Base-by-base conservation (phyloP, 2,797 vertebrate genomes). In the Amphiprion clarkii region DNA sequence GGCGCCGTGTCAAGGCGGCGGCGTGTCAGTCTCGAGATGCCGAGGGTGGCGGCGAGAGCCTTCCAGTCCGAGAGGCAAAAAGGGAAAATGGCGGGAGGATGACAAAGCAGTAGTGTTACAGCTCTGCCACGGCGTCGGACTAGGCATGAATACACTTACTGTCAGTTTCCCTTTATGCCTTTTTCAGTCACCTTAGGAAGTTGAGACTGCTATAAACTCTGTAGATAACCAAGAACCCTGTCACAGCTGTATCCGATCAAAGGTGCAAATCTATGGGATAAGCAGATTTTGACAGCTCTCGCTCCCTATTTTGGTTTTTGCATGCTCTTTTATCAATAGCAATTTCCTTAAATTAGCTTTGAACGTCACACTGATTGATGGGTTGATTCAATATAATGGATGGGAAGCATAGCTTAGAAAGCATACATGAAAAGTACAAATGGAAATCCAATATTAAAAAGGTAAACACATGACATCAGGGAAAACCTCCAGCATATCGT, bases 71-170 rank as follows among this genome's bases (percentile, higher is more conserved):
- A 69, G 27, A 77, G 56, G 44, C 49, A 49, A 59, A 57, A 57
- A 71, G 12, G 44, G 59, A 59, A 82, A 78, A 74, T 51, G 64
- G 71, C 0, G 48, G 33, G 36, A 71, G 25, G 53, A 60, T 53
- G 71, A 83, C 56, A 84, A 77, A 86, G 76, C 56, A 31, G 65
- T 2, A 33, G 68, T 57, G 70, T 58, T 78, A 21, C 33, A 71
- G 65, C 60, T 65, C 69, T 75, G 59, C 54, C 57, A 68, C 21
- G 6, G 73, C 52, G 10, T 80, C 25, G 8, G 67, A 59, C 13
- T 2, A 39, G 76, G 67, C 67, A 73, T 83, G 78, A 83, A 83
- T 87, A 75, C 27, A 2, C 44, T 86, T 74, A 77, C 75, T 79
- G 42, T 81, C 78, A 78, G 23, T 25, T 68, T 65, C 5, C 25